phyloP scores from a whole-genome alignment of 2,113 vertebrate species.

The Petromus typicus region DNA sequence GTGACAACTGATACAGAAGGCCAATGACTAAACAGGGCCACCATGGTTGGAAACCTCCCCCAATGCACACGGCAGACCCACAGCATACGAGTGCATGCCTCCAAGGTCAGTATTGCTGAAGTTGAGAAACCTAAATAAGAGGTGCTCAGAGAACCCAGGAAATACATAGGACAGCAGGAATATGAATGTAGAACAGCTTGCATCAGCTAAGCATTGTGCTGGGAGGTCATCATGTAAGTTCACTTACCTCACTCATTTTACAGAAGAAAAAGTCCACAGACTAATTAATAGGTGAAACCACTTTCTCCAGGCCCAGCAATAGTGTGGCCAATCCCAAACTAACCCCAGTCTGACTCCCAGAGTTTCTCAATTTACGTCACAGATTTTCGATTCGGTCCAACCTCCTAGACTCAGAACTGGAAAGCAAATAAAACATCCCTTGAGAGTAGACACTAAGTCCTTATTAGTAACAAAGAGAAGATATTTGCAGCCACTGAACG shows the following conservation, averaged over 20 bases:
- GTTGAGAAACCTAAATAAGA: neutral
- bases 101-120: neutral
- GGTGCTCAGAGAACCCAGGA: neutral
- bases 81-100: neutral
- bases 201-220: neutral
- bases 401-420: constrained; percentile 46
- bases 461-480: neutral
- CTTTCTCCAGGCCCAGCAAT: neutral
- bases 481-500: neutral
- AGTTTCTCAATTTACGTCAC: neutral
- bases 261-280: too few species aligned
- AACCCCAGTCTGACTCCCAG: neutral
- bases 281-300: neutral
- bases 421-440: neutral
- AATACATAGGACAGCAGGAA: neutral
- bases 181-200: neutral
- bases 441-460: neutral
- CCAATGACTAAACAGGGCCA: neutral
- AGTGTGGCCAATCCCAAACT: neutral
- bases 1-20: neutral
- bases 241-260: neutral
- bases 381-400: neutral
- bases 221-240: neutral
- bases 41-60: neutral
- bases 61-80: neutral